Evolutionary conservation across 2,888 invertebrate genomes (phyloP).

Genomic region (Palloptera scutellata): DNA sequence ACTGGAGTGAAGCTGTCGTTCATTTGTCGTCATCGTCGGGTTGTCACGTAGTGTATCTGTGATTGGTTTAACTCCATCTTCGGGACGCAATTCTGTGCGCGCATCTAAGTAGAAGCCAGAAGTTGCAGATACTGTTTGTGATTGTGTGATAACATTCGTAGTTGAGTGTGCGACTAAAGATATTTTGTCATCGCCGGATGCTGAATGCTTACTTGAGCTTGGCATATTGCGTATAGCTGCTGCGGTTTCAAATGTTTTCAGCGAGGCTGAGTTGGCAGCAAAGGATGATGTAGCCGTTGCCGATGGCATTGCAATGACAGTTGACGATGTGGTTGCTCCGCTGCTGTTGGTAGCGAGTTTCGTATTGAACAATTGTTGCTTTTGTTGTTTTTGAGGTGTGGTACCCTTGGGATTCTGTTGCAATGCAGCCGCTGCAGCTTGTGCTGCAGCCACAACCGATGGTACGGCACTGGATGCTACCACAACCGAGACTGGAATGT

Average conservation of each 20-base stretch:
- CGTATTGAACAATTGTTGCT: slow-evolving; percentile 15
- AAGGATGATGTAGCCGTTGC: slow-evolving; percentile 22
- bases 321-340: slow-evolving; percentile 8
- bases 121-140: slow-evolving; percentile 34
- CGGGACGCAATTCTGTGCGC: slow-evolving; percentile 46
- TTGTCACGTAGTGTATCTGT: slow-evolving; percentile 36
- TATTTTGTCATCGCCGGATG: slow-evolving; percentile 13
- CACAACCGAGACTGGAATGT: slow-evolving; percentile 55
- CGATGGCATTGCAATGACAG: slow-evolving; percentile 14
- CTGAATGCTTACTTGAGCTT: background rate
- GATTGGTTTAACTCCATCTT: slow-evolving; percentile 50
- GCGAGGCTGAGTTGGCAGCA: slow-evolving; percentile 29
- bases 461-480: slow-evolving; percentile 48
- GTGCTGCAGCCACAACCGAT: slow-evolving; percentile 44
- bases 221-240: slow-evolving; percentile 34
- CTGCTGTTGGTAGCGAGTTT: slow-evolving; percentile 16
- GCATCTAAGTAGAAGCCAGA: slow-evolving; percentile 45
- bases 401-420: slow-evolving; percentile 41
- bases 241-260: slow-evolving; percentile 37
- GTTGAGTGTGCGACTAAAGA: slow-evolving; percentile 1
- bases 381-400: slow-evolving; percentile 29
- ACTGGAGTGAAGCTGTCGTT: background rate
- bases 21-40: background rate
- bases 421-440: slow-evolving; percentile 42
- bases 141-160: slow-evolving; percentile 15